These are phyloP conservation scores for Rhinichthys klamathensis DNA, from an alignment of 2,113 vertebrate species.

Conservation along the genomic window DNA sequence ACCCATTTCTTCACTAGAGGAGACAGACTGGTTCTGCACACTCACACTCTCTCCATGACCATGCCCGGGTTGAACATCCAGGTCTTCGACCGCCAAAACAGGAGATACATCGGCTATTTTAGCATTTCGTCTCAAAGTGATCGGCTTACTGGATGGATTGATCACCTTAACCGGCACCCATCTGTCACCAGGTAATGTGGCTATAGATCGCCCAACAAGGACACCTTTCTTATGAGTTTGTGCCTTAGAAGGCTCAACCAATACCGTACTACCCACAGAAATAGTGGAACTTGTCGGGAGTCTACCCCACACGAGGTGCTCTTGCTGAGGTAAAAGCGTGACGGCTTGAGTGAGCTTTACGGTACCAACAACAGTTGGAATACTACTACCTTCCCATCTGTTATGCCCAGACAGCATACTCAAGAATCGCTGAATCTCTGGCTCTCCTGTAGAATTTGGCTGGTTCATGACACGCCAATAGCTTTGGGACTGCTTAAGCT, in stretches of 20 bases:
- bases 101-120: background rate
- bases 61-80: background rate
- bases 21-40: background rate
- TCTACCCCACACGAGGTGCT: background rate
- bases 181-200: constrained; percentile 40
- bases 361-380: too few relatives aligned
- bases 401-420: too few relatives aligned
- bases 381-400: too few relatives aligned
- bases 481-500: background rate
- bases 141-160: constrained; percentile 12
- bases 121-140: constrained; percentile 35
- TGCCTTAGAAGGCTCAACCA: constrained; percentile 32
- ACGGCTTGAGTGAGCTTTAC: background rate
- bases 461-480: background rate
- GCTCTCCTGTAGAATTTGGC: background rate
- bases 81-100: background rate
- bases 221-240: background rate
- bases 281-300: background rate
- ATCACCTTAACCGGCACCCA: constrained; percentile 46
- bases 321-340: constrained; percentile 2
- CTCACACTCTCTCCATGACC: background rate
- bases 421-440: too few relatives aligned
- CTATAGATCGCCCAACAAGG: constrained; percentile 8
- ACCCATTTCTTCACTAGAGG: background rate
- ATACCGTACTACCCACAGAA: constrained; percentile 43